Base-by-base conservation (phyloP, 92 coral and sea anemone genomes). In the Actinostola sp. region DNA sequence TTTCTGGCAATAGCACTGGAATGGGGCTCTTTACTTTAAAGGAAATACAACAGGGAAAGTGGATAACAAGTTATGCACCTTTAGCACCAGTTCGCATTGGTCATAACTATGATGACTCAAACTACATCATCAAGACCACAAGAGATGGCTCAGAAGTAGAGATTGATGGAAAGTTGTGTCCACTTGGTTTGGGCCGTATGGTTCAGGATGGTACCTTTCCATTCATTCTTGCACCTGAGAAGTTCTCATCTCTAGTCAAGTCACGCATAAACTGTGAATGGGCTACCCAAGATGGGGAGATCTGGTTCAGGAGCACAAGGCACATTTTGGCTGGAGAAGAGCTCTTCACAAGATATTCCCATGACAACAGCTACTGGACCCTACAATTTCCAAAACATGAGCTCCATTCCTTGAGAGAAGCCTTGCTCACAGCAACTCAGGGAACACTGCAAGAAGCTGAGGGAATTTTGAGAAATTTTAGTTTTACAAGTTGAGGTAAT, bases 321-420 rank as follows among this genome's bases (percentile, higher is more conserved):
- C 17, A 43, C n/a, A 68, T 78, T 20, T 10, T 44, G 15, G 63
- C 77, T 68, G 77, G 72, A 13, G 84, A 78, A 66, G 77, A 78
- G 60, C 70, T 78, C 31, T 46, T 68, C 14, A 69, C 84, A 23
- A 54, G 17, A 42, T 77, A 66, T 41, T 50, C 74, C 20, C 36
- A 44, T 10, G 75, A 77, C 66, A 55, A 58, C 34, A 51, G 58
- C 28, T 77, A 77, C 75, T 77, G 82, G 72, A 46, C 52, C 25
- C 35, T 12, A n/a, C 71, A 28, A 35, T 75, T 61, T 45, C 33
- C 63, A 17, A 29, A 7, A 27, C 23, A 63, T 3, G 72, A 75
- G 46, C 70, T 60, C 28, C 46, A 28, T 4, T 1, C n/a, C 17
- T 44, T 73, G 38, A 73, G 35, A 48, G 43, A 29, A 57, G 79